Percentiles rank a stretch among this genome's conserved stretches.
Evolutionary conservation across 1,140 invertebrate species (phyloP).

Genomic region (Solen grandis): DNA sequence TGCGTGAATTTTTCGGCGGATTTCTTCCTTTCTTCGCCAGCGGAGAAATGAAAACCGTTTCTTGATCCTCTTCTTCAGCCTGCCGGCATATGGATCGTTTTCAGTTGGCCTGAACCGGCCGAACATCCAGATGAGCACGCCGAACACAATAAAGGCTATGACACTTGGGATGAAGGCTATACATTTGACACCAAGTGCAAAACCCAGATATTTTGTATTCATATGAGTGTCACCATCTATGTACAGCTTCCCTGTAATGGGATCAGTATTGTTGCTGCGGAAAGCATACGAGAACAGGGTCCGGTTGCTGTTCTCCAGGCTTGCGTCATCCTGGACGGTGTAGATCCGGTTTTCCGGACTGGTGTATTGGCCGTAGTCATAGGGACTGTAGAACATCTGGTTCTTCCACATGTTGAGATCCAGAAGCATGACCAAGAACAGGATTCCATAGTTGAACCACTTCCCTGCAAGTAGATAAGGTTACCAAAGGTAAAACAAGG

Average conservation of each 20-base stretch:
- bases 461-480: conserved; percentile 82
- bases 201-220: conserved; percentile 83
- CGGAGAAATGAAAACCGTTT: conserved; percentile 58
- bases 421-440: conserved; percentile 83
- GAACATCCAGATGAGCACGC: conserved; percentile 81
- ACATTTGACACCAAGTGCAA: conserved; percentile 80
- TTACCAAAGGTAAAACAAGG: conserved; percentile 51
- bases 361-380: conserved; percentile 83
- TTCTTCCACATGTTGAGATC: conserved; percentile 86
- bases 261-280: conserved; percentile 79
- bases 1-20: conserved; percentile 57
- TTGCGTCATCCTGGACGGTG: conserved; percentile 80
- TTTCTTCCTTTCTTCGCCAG: conserved; percentile 43
- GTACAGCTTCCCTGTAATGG: conserved; percentile 77
- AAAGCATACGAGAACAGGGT: conserved; percentile 80
- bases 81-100: conserved; percentile 75
- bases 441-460: conserved; percentile 85
- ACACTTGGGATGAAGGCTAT: conserved; percentile 82
- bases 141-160: conserved; percentile 80
- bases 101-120: conserved; percentile 81
- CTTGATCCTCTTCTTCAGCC: conserved; percentile 74
- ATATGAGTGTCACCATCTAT: conserved; percentile 81
- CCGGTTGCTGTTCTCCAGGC: conserved; percentile 78
- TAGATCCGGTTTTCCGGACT: conserved; percentile 80
- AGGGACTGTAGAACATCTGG: conserved; percentile 83